Evolutionary conservation across 2,888 invertebrate genomes (phyloP), one percentile per base, ranked within the genome.

Genomic region (Fragum whitleyi): DNA sequence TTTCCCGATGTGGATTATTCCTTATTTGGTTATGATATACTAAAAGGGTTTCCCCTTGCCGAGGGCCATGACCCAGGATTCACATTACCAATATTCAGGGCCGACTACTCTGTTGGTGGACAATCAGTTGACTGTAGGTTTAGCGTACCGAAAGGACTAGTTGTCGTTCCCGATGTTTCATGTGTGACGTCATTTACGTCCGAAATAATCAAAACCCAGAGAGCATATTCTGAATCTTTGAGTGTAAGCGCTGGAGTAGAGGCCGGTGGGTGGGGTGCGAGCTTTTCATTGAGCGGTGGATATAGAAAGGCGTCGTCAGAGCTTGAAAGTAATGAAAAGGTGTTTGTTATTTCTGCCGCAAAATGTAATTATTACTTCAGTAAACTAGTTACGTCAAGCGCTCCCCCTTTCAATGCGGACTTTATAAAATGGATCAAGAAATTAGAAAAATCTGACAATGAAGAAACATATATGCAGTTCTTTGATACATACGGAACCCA

Each of bases 1-100:
- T 83, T 81, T 71, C 83, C 83, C 0, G 79, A 83, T 53, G 39
- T 84, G 6, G 80, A 81, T 59, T 84, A 84, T 36, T 62, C 83
- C 1, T 53, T 81, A 23, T 57, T 80, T 29, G 83, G 83, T 19
- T 80, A 83, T 69, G 73, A 80, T 69, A 51, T 75, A 6, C 53
- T 83, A 23, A 71, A 65, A 23, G 83, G 82, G 14, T 82, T 23
- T 68, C 82, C 82, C 5, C 61, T 78, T 9, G 62, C 79, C 19
- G 28, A 51, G 19, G 81, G 81, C 16, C 81, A 79, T 32, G 84
- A 84, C 36, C 84, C 84, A 21, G 81, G 84, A 6, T 84, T 81
- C 55, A 84, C 81, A 1, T 74, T 59, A 26, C 84, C 81, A 11
- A 84, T 84, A 16, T 84, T 84, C 68, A 11, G 26, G 14, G 74